Evolutionary conservation across 2,888 invertebrate genomes (phyloP), one percentile per base, ranked within the genome.

Genomic region (Agrenia bidenticulata): DNA sequence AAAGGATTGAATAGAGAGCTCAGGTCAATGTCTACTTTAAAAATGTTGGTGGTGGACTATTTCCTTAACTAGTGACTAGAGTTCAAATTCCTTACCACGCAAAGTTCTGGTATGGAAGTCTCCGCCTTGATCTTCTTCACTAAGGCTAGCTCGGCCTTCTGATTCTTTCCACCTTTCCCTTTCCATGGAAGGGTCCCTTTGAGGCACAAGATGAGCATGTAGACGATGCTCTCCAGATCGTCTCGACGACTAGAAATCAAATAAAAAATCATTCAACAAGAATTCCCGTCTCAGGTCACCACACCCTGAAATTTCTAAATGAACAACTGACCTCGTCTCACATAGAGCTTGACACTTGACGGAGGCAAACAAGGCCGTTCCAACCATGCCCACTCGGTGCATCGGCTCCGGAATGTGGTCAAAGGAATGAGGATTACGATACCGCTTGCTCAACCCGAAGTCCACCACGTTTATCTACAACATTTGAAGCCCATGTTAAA

Each of bases 71-170:
- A n/a, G n/a, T n/a, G n/a, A n/a, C n/a, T n/a, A n/a, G n/a, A n/a
- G n/a, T n/a, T n/a, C n/a, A n/a, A n/a, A n/a, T n/a, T n/a, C n/a
- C n/a, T n/a, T n/a, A n/a, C n/a, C n/a, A n/a, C n/a, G n/a, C n/a
- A n/a, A n/a, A n/a, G n/a, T n/a, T n/a, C n/a, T n/a, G n/a, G n/a
- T n/a, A n/a, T n/a, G n/a, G n/a, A n/a, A n/a, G n/a, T n/a, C n/a
- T n/a, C n/a, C n/a, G n/a, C n/a, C n/a, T n/a, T n/a, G n/a, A n/a
- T n/a, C n/a, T n/a, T n/a, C n/a, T n/a, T n/a, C n/a, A n/a, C n/a
- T n/a, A n/a, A n/a, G n/a, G n/a, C n/a, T n/a, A n/a, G n/a, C n/a
- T 99, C 98, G 81, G 99, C 99, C 82, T 99, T 99, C 83, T 99
- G 99, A 75, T 96, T 87, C 83, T 99, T 99, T 49, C 95, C 99